Conservation (phyloP, 2,113 vertebrate genomes). For the Python bivittatus region DNA sequence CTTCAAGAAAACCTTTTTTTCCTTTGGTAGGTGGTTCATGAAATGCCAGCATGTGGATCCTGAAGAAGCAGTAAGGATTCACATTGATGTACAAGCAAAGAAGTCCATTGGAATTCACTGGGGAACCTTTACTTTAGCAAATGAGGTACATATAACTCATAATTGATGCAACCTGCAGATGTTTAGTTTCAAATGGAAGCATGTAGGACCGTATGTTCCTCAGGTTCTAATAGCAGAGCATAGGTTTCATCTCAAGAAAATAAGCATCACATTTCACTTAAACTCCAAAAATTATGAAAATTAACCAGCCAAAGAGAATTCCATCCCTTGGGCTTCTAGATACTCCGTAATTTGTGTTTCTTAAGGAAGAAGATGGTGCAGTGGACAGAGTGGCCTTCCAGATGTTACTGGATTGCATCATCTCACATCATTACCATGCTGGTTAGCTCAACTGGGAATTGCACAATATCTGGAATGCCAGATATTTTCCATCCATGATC, state of each 20-base stretch:
- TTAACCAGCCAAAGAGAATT: background rate
- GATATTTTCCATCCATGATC: too few relatives aligned
- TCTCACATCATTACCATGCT: too few relatives aligned
- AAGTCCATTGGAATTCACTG: constrained; percentile 92
- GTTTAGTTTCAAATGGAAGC: background rate
- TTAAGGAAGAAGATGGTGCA: background rate
- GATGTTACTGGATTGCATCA: too few relatives aligned
- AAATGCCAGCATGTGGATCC: constrained; percentile 91
- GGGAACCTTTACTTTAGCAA: constrained; percentile 94
- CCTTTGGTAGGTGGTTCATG: constrained; percentile 86
- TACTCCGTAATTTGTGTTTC: too few relatives aligned
- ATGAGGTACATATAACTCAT: constrained; percentile 80
- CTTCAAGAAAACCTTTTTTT: constrained; percentile 24
- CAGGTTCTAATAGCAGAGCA: background rate
- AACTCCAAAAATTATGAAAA: background rate
- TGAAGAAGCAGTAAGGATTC: constrained; percentile 91
- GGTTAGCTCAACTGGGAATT: too few relatives aligned
- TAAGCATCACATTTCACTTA: background rate
- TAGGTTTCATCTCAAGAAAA: background rate
- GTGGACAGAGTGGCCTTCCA: too few relatives aligned
- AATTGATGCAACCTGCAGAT: background rate
- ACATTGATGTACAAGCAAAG: constrained; percentile 89
- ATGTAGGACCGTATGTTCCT: background rate
- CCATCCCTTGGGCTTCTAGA: too few relatives aligned
- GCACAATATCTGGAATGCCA: too few relatives aligned